A percentile compares a stretch with the other conserved stretches of the same genome.
Conservation (phyloP, 1,140 invertebrate species). For the Bacillus rossius region DNA sequence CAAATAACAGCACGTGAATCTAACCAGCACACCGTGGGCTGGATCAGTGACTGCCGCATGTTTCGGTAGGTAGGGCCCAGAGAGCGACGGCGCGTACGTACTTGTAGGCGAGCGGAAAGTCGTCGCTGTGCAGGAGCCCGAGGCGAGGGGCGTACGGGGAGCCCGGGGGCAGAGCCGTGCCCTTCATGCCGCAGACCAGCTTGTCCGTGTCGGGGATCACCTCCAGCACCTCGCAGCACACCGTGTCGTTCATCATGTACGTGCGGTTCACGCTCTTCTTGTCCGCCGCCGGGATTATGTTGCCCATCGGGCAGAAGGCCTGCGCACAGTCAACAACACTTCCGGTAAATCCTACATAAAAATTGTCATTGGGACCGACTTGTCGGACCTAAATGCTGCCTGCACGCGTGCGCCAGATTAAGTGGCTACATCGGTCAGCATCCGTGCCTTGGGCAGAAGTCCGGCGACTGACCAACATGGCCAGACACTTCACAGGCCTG, state of each 20-base stretch:
- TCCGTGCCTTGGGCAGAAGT: too few species aligned
- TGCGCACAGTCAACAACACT: constrained; percentile 31
- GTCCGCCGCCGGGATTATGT: constrained; percentile 69
- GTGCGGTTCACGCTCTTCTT: constrained; percentile 71
- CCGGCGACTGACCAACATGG: too few species aligned
- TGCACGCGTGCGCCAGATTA: too few species aligned
- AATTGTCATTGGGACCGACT: too few species aligned
- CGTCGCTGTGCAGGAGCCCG: constrained; percentile 76
- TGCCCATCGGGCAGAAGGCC: constrained; percentile 61
- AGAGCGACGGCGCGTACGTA: constrained; percentile 47
- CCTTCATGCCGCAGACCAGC: constrained; percentile 81
- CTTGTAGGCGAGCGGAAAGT: constrained; percentile 84
- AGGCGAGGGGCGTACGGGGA: constrained; percentile 42
- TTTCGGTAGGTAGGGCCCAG: too few species aligned
- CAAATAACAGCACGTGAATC: too few species aligned
- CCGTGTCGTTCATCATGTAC: constrained; percentile 75
- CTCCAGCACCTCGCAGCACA: constrained; percentile 84
- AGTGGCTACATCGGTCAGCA: too few species aligned
- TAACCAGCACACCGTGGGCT: too few species aligned
- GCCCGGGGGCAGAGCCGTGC: constrained; percentile 55
- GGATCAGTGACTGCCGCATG: too few species aligned
- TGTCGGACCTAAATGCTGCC: too few species aligned
- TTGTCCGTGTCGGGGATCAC: constrained; percentile 81
- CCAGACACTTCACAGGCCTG: too few species aligned
- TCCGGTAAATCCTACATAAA: neutral